Conservation (phyloP, 2,113 vertebrate genomes). For the Raja brachyura region DNA sequence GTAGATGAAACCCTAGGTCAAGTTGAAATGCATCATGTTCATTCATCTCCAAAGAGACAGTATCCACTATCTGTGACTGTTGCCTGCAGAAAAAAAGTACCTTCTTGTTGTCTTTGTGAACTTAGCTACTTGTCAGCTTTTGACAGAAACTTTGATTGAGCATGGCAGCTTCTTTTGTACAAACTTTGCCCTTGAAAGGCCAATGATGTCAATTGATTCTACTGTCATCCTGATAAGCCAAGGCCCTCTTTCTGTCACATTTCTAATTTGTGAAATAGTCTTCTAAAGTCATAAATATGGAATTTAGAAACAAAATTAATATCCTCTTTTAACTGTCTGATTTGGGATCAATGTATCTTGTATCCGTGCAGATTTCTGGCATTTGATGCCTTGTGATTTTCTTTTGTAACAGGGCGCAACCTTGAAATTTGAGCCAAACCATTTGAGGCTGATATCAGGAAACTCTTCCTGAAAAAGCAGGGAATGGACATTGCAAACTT, state of each 20-base stretch:
- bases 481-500: neutral
- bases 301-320: neutral
- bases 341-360: neutral
- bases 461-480: neutral
- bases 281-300: neutral
- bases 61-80: constrained; percentile 76
- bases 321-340: neutral
- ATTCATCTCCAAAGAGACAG: constrained; percentile 78
- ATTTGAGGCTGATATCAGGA: neutral
- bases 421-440: neutral
- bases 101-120: constrained; percentile 90
- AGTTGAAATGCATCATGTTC: constrained; percentile 51
- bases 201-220: constrained; percentile 94
- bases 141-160: constrained; percentile 81
- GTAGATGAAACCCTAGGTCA: constrained; percentile 53
- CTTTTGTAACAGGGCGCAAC: neutral
- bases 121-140: constrained; percentile 69
- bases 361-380: neutral
- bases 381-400: neutral
- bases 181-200: constrained; percentile 84
- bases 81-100: constrained; percentile 69
- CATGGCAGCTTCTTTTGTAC: constrained; percentile 97
- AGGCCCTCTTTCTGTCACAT: constrained; percentile 19
- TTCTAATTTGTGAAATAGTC: constrained; percentile 24
- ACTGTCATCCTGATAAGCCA: constrained; percentile 42